Conservation (phyloP, 2,113 vertebrate genomes). For the Leiothrix lutea region DNA sequence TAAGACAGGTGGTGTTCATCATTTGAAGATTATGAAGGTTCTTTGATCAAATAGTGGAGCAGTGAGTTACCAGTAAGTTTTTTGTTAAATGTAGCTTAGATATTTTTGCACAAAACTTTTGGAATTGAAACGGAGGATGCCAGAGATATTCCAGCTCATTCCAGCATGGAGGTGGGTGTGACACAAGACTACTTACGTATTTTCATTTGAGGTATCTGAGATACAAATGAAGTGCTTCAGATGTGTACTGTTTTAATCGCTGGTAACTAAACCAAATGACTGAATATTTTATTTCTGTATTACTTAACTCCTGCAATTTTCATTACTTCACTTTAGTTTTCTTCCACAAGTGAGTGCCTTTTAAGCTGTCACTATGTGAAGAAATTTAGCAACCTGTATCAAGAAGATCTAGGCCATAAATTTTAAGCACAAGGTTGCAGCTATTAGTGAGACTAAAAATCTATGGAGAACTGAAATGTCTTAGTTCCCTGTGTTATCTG, state of each 20-base stretch:
- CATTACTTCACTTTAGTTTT: neutral
- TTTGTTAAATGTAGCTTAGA: neutral
- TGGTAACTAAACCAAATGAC: neutral
- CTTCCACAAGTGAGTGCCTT: neutral
- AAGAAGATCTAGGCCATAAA: neutral
- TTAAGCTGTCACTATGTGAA: neutral
- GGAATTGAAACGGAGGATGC: constrained; percentile 18
- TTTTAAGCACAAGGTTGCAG: neutral
- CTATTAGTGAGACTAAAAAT: neutral
- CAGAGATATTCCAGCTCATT: neutral
- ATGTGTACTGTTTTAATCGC: neutral
- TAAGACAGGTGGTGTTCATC: neutral
- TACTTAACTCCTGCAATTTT: neutral
- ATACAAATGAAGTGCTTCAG: neutral
- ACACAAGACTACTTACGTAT: neutral
- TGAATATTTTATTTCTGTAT: neutral
- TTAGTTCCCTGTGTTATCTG: neutral
- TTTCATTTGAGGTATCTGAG: neutral
- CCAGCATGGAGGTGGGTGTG: constrained; percentile 22
- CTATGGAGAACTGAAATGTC: neutral
- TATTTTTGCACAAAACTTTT: neutral
- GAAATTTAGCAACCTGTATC: neutral
- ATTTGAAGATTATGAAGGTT: neutral
- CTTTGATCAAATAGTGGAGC: neutral
- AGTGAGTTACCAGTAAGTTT: neutral